These are phyloP conservation scores for Hydroisotoma schaefferi DNA, from an alignment of 2,888 invertebrate genomes.

Conservation along the genomic window DNA sequence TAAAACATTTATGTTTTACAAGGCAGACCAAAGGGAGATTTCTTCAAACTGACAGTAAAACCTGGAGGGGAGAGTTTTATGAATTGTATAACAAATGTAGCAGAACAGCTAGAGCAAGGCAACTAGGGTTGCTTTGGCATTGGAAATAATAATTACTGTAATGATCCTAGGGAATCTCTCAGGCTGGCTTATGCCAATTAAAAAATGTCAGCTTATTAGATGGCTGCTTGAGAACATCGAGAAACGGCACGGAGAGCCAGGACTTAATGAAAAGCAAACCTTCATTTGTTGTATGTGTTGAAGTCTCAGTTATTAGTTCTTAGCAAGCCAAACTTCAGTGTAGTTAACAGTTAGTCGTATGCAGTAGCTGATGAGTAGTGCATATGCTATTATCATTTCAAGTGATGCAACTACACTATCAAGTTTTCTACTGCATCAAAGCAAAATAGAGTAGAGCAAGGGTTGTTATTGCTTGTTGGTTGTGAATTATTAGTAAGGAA, in stretches of 20 bases:
- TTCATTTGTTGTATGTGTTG: too few relatives aligned
- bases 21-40: not conserved
- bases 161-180: not conserved
- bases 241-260: too few relatives aligned
- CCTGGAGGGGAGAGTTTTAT: constrained; percentile 2
- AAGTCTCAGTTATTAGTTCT: constrained; percentile 13
- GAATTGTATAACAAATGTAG: too few relatives aligned
- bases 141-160: not conserved
- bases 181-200: constrained; percentile 13
- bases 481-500: constrained; percentile 14
- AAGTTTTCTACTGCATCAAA: too few relatives aligned
- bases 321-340: constrained; percentile 7
- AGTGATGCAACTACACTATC: too few relatives aligned
- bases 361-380: too few relatives aligned
- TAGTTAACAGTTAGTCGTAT: constrained; percentile 8
- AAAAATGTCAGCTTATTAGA: constrained; percentile 3
- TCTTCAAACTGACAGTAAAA: not conserved
- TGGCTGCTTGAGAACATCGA: constrained; percentile 4
- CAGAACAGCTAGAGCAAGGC: not conserved
- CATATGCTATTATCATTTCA: too few relatives aligned
- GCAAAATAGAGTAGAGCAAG: too few relatives aligned
- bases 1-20: not conserved
- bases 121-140: not conserved
- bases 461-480: constrained; percentile 1
- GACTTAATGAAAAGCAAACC: too few relatives aligned